Percentiles rank a stretch among this genome's conserved stretches.
Conservation (phyloP, 2,888 invertebrate genomes). For the Platycnemis pennipes region DNA sequence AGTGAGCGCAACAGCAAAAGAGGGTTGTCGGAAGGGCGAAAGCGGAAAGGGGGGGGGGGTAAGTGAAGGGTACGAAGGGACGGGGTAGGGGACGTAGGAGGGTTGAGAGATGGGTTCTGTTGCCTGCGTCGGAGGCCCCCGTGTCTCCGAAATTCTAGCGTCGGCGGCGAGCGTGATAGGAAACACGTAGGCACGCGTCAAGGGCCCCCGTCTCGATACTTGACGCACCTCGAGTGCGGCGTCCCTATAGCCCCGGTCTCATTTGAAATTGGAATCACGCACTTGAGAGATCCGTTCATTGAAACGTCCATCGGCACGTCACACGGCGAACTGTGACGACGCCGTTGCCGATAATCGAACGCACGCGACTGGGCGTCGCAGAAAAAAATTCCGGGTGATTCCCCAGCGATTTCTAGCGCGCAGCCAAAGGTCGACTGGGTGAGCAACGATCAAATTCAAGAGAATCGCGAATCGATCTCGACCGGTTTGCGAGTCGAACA, state of each 20-base stretch:
- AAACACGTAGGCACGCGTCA: slow-evolving; percentile 50
- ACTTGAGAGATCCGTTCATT: slow-evolving; percentile 20
- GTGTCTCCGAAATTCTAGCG: neutral
- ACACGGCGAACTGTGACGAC: neutral
- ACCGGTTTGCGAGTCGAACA: neutral
- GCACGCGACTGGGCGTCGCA: neutral
- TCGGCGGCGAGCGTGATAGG: slow-evolving; percentile 38
- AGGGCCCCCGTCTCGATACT: neutral
- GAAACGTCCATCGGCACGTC: neutral
- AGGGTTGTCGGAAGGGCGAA: neutral
- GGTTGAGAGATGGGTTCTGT: too few relatives aligned
- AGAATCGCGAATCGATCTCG: neutral
- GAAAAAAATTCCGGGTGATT: neutral
- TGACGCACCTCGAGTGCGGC: neutral
- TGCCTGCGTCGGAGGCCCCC: too few relatives aligned
- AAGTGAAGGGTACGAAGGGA: neutral
- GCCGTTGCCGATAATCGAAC: neutral
- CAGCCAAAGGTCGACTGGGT: neutral
- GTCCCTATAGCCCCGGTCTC: slow-evolving; percentile 16
- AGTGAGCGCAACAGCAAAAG: neutral
- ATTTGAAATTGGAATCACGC: slow-evolving; percentile 8
- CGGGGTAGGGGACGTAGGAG: neutral
- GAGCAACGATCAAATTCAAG: neutral
- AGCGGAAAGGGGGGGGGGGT: neutral
- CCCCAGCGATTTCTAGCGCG: neutral